These are phyloP conservation scores for Horisme vitalbata DNA, from an alignment of 2,888 invertebrate species.

Conservation along the genomic window DNA sequence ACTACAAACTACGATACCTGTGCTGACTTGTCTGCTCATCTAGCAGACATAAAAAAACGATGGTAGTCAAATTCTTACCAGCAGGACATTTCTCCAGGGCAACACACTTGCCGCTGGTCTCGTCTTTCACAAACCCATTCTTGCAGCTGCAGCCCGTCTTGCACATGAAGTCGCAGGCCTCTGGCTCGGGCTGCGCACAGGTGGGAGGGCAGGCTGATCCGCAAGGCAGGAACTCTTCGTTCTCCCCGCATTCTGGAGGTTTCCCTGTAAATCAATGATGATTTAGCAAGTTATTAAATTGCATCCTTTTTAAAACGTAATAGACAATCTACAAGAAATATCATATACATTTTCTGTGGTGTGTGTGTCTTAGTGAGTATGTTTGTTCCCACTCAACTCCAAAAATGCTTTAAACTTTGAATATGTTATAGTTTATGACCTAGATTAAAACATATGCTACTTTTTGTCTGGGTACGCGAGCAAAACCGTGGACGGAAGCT, in stretches of 20 bases:
- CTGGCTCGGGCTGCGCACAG: conserved; percentile 59
- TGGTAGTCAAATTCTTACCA: conserved; percentile 43
- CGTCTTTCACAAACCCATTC: conserved; percentile 61
- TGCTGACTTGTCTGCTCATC: no score
- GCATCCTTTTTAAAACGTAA: neutral
- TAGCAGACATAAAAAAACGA: no score
- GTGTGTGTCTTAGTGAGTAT: no score
- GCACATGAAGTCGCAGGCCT: conserved; percentile 59
- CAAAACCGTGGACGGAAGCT: no score
- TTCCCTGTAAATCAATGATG: conserved; percentile 34
- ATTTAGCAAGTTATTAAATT: neutral
- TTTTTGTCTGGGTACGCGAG: no score
- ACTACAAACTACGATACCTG: no score
- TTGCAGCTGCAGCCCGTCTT: conserved; percentile 75
- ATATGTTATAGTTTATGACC: no score
- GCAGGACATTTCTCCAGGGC: conserved; percentile 62
- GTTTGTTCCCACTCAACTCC: no score
- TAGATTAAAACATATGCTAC: no score
- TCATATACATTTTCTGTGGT: no score
- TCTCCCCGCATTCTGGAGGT: conserved; percentile 49
- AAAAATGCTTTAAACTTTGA: no score
- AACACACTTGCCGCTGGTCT: conserved; percentile 57
- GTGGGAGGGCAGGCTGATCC: conserved; percentile 65
- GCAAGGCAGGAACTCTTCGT: conserved; percentile 69
- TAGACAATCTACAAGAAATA: no score